phyloP scores from a whole-genome alignment of 2,888 invertebrate genomes.

The Apodemia duryi region DNA sequence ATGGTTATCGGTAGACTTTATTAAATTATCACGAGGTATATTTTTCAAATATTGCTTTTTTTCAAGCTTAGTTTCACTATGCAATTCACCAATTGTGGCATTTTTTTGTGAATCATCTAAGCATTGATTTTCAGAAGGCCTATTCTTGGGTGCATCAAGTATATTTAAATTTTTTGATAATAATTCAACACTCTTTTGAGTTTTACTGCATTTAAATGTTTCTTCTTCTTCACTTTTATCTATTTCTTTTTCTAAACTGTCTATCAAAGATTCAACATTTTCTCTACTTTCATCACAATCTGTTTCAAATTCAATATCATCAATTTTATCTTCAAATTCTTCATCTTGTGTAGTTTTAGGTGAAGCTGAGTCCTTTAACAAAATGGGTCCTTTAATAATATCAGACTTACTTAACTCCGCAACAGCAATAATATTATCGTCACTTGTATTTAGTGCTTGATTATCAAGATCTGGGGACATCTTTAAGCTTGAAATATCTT shows the following conservation, averaged over 20 bases:
- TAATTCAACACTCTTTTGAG: background rate
- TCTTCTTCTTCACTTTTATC: background rate
- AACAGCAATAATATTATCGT: too few species aligned
- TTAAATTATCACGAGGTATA: background rate
- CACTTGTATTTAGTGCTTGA: background rate
- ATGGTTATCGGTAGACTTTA: background rate
- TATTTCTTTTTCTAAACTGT: constrained; percentile 3
- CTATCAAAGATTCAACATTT: background rate
- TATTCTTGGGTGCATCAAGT: background rate
- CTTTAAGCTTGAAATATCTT: constrained; percentile 33
- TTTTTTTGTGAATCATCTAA: background rate
- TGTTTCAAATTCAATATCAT: background rate
- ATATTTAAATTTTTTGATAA: background rate
- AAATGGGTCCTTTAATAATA: constrained; percentile 19
- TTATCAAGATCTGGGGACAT: constrained; percentile 33
- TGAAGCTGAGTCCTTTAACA: constrained; percentile 20
- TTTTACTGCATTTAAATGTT: background rate
- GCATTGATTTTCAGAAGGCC: background rate
- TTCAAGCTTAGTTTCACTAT: background rate
- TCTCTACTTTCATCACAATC: constrained; percentile 11
- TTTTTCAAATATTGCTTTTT: background rate
- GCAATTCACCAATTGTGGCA: background rate
- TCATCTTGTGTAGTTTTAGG: constrained; percentile 14
- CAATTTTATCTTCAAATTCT: constrained; percentile 10
- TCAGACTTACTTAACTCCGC: background rate